These are phyloP conservation scores for Phocoena sinus DNA, from an alignment of 2,113 vertebrate genomes.

Conservation along the genomic window DNA sequence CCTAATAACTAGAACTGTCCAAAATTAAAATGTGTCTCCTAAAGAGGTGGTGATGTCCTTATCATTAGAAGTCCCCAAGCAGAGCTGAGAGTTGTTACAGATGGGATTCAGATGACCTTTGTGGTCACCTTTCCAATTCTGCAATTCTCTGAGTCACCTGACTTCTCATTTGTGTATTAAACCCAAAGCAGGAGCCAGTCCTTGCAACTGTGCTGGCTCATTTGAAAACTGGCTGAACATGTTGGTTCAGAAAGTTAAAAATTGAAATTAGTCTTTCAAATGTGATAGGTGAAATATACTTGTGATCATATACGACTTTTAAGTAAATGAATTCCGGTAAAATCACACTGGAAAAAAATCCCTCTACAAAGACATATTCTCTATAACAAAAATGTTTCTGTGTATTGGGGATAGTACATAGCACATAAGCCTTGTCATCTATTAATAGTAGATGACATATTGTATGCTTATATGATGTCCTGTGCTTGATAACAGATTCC, in stretches of 20 bases:
- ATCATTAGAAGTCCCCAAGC: neutral
- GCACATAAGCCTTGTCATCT: neutral
- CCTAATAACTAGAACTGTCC: neutral
- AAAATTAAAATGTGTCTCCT: neutral
- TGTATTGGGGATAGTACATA: neutral
- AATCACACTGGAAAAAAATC: neutral
- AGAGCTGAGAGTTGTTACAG: neutral
- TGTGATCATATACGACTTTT: neutral
- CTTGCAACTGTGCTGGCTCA: neutral
- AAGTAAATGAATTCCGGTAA: neutral
- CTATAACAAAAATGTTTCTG: neutral
- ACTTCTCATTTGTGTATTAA: neutral
- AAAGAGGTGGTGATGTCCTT: neutral
- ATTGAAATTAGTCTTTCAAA: neutral
- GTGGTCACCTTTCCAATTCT: neutral
- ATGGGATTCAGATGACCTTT: neutral
- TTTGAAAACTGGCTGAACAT: neutral
- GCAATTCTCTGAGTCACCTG: neutral
- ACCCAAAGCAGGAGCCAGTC: neutral
- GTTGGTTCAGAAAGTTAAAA: neutral
- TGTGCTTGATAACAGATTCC: neutral
- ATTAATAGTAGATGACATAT: neutral
- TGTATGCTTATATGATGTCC: neutral
- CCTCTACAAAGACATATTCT: neutral
- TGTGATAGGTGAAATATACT: neutral